Evolutionary conservation across 2,888 invertebrate species (phyloP).

Genomic region (Psylliodes chrysocephalus): DNA sequence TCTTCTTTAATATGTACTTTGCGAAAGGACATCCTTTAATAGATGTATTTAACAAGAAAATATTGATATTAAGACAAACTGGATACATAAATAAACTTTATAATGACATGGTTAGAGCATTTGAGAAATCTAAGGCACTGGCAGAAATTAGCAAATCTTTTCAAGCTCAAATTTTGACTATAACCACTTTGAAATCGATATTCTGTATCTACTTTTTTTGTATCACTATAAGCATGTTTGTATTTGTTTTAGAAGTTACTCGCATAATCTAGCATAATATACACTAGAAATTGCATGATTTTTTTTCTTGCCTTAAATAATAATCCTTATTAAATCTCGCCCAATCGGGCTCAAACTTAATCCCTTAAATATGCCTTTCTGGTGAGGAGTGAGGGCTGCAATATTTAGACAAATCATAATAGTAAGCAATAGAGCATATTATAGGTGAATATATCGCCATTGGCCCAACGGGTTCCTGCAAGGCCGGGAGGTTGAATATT

Average conservation of each 20-base stretch:
- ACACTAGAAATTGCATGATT: no score
- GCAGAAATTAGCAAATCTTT: background rate
- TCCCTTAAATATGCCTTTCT: no score
- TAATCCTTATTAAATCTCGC: no score
- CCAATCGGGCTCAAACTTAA: no score
- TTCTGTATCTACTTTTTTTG: background rate
- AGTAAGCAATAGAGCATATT: no score
- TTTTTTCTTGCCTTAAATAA: no score
- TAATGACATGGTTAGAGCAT: background rate
- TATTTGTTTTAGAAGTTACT: background rate
- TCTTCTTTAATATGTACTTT: background rate
- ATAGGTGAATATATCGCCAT: no score
- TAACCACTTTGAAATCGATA: background rate
- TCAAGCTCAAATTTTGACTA: background rate
- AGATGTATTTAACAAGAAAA: background rate
- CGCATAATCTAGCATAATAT: no score
- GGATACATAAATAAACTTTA: background rate
- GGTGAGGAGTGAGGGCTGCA: no score
- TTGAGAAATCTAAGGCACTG: background rate
- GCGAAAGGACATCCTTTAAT: conserved; percentile 1
- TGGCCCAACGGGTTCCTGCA: no score
- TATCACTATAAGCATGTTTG: background rate
- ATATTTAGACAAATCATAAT: no score
- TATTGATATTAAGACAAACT: background rate
- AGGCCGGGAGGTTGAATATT: no score